Percentiles rank a stretch among this genome's conserved stretches.
phyloP scores from a whole-genome alignment of 1,140 invertebrate genomes.

The Monomorium pharaonis region DNA sequence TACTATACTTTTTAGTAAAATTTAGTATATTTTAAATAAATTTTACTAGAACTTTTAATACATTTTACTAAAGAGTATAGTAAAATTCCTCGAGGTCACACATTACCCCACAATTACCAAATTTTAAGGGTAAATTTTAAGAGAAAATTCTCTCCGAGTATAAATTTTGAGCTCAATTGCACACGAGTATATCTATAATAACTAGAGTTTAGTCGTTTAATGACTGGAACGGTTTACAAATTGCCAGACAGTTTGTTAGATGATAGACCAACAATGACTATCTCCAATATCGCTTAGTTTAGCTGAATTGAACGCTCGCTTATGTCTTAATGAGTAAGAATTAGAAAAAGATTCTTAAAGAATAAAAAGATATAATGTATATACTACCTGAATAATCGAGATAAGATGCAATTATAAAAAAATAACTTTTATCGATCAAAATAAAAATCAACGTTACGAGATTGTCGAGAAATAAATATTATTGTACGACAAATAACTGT shows the following conservation, averaged over 20 bases:
- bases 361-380: not conserved
- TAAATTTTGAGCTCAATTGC: slow-evolving; percentile 26
- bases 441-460: not conserved
- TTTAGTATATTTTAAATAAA: too few relatives aligned
- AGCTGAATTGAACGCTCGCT: not conserved
- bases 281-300: slow-evolving; percentile 30
- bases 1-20: too few relatives aligned
- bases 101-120: too few relatives aligned
- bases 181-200: slow-evolving; percentile 2
- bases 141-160: too few relatives aligned
- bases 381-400: not conserved
- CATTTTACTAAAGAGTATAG: too few relatives aligned
- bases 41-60: too few relatives aligned
- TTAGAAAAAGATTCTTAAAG: not conserved
- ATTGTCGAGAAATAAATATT: not conserved
- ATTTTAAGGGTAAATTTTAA: too few relatives aligned
- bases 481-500: not conserved
- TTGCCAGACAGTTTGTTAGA: slow-evolving; percentile 45
- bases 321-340: slow-evolving; percentile 48
- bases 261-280: slow-evolving; percentile 41
- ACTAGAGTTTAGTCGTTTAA: slow-evolving; percentile 53
- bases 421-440: not conserved
- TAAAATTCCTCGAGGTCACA: too few relatives aligned
- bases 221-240: slow-evolving; percentile 43
- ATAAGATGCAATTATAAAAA: not conserved